These are phyloP conservation scores for Paradoxurus hermaphroditus DNA, from an alignment of 2,113 vertebrate species.

Conservation along the genomic window DNA sequence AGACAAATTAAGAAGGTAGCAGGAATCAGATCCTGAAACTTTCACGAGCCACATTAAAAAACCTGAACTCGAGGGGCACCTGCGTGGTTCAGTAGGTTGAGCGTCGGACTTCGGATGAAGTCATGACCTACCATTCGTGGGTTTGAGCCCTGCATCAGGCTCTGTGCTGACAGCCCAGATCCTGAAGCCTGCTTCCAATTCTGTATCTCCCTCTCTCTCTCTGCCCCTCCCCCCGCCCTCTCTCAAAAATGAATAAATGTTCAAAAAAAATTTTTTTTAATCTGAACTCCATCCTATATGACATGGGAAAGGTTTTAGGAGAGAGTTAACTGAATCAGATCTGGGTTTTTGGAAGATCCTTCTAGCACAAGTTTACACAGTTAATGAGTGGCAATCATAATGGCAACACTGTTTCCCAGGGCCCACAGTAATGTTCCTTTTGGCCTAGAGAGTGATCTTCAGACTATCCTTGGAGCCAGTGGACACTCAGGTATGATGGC, in stretches of 20 bases:
- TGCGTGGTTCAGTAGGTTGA: no score
- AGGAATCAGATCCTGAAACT: neutral
- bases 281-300: neutral
- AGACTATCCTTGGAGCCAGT: neutral
- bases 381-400: neutral
- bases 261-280: neutral
- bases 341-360: neutral
- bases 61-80: neutral
- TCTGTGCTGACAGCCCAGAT: no score
- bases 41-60: neutral
- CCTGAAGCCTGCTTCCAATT: no score
- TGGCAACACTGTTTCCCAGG: neutral
- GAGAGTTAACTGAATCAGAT: neutral
- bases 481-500: neutral
- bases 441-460: neutral
- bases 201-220: no score
- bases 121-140: no score
- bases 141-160: no score
- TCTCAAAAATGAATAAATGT: no score
- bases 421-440: neutral
- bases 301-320: neutral
- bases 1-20: neutral
- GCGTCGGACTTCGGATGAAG: no score
- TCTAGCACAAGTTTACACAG: neutral
- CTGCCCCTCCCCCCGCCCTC: no score